A percentile compares a stretch with the other conserved stretches of the same genome.
Conservation (phyloP, 2,888 invertebrate genomes). For the Timema podura region DNA sequence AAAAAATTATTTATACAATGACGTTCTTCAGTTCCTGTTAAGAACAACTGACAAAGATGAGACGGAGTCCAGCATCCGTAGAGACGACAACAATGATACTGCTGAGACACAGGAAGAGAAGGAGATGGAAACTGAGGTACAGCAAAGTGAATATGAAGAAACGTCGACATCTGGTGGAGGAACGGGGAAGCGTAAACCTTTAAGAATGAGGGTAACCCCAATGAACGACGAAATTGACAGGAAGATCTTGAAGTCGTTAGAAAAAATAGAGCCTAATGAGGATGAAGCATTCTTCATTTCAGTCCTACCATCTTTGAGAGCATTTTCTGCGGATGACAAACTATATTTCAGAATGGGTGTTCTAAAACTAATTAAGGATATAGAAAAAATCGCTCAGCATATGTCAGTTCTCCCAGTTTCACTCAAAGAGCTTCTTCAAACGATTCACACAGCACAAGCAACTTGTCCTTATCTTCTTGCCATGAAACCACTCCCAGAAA, state of each 20-base stretch:
- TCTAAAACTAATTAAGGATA: background rate
- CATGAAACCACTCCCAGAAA: background rate
- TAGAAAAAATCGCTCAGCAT: background rate
- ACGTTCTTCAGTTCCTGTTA: slow-evolving; percentile 8
- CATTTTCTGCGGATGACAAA: slow-evolving; percentile 10
- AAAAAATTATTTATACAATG: slow-evolving; percentile 9
- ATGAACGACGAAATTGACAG: slow-evolving; percentile 6
- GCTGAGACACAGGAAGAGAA: background rate
- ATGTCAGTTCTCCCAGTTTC: background rate
- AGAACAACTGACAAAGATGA: slow-evolving; percentile 5
- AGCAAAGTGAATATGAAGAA: background rate
- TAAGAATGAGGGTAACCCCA: background rate
- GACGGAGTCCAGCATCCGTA: background rate
- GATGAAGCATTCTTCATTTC: slow-evolving; percentile 18
- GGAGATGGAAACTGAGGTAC: background rate
- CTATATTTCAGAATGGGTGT: slow-evolving; percentile 8
- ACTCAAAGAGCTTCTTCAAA: background rate
- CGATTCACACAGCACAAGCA: background rate
- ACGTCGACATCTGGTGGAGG: background rate
- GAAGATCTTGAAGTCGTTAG: background rate
- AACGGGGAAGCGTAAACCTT: background rate
- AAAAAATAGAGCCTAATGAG: slow-evolving; percentile 1
- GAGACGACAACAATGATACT: background rate
- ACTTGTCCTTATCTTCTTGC: background rate
- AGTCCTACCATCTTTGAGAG: slow-evolving; percentile 5